phyloP scores from a whole-genome alignment of 2,113 vertebrate species.

The Chionodraco myersi region DNA sequence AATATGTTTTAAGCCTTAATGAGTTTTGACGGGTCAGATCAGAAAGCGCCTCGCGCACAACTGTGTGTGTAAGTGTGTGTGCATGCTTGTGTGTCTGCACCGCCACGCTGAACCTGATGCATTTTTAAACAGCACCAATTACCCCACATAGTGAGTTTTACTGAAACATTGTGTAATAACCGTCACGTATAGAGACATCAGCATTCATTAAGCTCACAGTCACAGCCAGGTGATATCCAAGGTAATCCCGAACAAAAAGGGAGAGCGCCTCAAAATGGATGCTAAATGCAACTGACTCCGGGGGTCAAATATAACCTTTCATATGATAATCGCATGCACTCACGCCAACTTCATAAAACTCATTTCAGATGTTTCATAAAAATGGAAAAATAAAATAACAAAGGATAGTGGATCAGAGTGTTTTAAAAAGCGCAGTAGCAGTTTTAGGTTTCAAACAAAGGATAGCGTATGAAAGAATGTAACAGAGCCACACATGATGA shows the following conservation, averaged over 20 bases:
- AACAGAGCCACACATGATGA: neutral
- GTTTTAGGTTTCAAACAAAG: slow-evolving; percentile 16
- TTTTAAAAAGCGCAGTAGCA: slow-evolving; percentile 19
- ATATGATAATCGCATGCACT: slow-evolving; percentile 71
- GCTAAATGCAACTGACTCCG: slow-evolving; percentile 72
- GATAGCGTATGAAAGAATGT: neutral
- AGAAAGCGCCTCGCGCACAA: slow-evolving; percentile 74
- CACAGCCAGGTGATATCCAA: slow-evolving; percentile 73
- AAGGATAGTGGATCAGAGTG: slow-evolving; percentile 11
- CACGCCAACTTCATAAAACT: slow-evolving; percentile 39
- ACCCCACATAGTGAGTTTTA: slow-evolving; percentile 82
- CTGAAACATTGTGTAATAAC: slow-evolving; percentile 83
- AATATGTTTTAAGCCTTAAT: slow-evolving; percentile 86
- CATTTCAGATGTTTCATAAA: slow-evolving; percentile 60
- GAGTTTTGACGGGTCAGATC: slow-evolving; percentile 85
- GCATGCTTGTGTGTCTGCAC: slow-evolving; percentile 32
- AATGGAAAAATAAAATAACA: slow-evolving; percentile 44
- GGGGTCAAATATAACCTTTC: slow-evolving; percentile 75
- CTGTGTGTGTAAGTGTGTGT: slow-evolving; percentile 19
- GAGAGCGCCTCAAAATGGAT: slow-evolving; percentile 65
- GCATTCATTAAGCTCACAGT: slow-evolving; percentile 81
- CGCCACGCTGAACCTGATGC: slow-evolving; percentile 76
- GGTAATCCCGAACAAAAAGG: slow-evolving; percentile 67
- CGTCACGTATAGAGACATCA: slow-evolving; percentile 81
- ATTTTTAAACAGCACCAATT: slow-evolving; percentile 86